Evolutionary conservation across 2,888 invertebrate genomes (phyloP).

Genomic region (Oxyteleia sp.): DNA sequence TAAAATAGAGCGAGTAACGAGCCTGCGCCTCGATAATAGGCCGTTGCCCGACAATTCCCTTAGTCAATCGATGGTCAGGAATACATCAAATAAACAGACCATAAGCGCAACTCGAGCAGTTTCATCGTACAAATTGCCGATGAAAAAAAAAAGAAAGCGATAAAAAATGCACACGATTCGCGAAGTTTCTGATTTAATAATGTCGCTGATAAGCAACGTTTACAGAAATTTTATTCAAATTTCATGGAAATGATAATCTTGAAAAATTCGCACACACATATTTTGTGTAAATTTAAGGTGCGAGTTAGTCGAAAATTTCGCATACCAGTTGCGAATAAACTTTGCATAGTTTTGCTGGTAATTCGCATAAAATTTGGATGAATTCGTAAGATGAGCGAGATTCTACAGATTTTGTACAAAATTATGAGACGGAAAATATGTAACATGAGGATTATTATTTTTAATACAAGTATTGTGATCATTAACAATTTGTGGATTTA

Average conservation of each 20-base stretch:
- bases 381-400: constrained; percentile 30
- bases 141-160: no score
- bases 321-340: constrained; percentile 33
- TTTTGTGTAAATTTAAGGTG: constrained; percentile 35
- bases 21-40: constrained; percentile 49
- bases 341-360: constrained; percentile 33
- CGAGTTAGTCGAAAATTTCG: constrained; percentile 2
- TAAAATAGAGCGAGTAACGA: constrained; percentile 48
- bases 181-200: no score
- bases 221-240: constrained; percentile 44
- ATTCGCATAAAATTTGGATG: constrained; percentile 27
- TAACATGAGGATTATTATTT: no score
- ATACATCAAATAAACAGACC: constrained; percentile 64
- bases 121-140: constrained; percentile 34
- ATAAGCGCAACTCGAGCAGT: constrained; percentile 44
- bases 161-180: no score
- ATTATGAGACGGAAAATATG: background rate
- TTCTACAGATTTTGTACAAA: constrained; percentile 23
- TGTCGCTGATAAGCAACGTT: no score
- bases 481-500: no score
- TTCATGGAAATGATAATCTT: constrained; percentile 32
- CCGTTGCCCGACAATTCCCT: constrained; percentile 53
- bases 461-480: no score
- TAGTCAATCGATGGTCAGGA: constrained; percentile 62
- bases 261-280: constrained; percentile 31